Percentiles rank a stretch among this genome's conserved stretches.
Conservation (phyloP, 1,140 invertebrate species). For the Melipona quadrifasciata region DNA sequence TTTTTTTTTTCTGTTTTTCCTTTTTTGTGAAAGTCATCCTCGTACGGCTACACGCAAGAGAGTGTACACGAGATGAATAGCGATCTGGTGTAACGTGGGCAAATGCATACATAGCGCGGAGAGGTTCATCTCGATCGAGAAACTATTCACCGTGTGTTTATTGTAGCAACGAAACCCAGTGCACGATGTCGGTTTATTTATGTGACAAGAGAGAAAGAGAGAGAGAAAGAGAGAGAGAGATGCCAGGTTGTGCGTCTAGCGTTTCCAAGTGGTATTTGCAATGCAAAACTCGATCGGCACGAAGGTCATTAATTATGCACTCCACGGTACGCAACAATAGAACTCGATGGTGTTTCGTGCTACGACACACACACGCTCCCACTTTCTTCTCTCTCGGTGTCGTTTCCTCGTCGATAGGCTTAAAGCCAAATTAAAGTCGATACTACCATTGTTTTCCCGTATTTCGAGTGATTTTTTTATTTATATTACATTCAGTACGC, state of each 20-base stretch:
- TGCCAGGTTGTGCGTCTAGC: constrained; percentile 14
- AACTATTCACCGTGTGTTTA: constrained; percentile 50
- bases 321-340: constrained; percentile 66
- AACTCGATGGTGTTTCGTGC: constrained; percentile 49
- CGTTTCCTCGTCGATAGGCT: constrained; percentile 31
- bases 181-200: constrained; percentile 36
- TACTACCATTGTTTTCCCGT: background rate
- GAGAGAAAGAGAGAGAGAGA: background rate
- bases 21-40: background rate
- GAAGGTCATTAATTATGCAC: constrained; percentile 74
- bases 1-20: background rate
- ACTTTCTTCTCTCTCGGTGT: constrained; percentile 1
- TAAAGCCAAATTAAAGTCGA: constrained; percentile 32
- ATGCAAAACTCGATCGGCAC: constrained; percentile 65
- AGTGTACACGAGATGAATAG: background rate
- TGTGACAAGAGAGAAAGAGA: constrained; percentile 17
- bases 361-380: constrained; percentile 7
- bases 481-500: no score
- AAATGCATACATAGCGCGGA: background rate
- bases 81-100: background rate
- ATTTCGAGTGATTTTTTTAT: background rate
- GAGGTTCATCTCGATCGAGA: constrained; percentile 15
- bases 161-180: constrained; percentile 2
- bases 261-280: constrained; percentile 67
- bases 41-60: background rate